Evolutionary conservation across 2,797 vertebrate genomes (phyloP).

Genomic region (Acestrorhynchus altus): DNA sequence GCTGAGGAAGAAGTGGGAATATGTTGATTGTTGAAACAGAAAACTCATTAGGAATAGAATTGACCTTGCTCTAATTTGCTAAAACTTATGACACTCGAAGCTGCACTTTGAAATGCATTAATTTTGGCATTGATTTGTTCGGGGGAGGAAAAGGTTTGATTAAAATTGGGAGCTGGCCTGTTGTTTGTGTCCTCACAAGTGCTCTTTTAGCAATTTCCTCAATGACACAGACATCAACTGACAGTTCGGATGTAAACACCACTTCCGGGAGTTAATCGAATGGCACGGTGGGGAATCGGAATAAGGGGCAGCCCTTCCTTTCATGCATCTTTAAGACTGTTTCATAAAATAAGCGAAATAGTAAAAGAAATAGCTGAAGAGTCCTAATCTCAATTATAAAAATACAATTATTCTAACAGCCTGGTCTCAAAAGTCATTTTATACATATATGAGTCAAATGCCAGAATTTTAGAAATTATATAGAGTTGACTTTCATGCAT

Average conservation of each 20-base stretch:
- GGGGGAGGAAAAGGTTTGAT: constrained; percentile 46
- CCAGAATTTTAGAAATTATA: no score
- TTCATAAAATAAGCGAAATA: no score
- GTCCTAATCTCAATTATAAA: no score
- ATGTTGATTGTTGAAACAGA: constrained; percentile 76
- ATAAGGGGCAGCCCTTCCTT: no score
- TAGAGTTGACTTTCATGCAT: no score
- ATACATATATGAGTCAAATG: no score
- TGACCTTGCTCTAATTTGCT: constrained; percentile 71
- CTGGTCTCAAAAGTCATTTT: no score
- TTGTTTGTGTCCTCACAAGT: constrained; percentile 56
- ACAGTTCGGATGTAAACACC: constrained; percentile 23
- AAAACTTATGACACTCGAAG: constrained; percentile 61
- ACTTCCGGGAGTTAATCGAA: constrained; percentile 9
- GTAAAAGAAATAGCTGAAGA: no score
- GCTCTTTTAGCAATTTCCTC: constrained; percentile 49
- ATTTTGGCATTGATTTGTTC: constrained; percentile 59
- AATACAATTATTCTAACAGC: no score
- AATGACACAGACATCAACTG: constrained; percentile 56
- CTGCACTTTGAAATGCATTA: constrained; percentile 60
- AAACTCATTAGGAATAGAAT: constrained; percentile 73
- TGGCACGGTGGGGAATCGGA: neutral
- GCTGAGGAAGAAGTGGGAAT: constrained; percentile 68
- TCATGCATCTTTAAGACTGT: no score
- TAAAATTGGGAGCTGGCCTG: constrained; percentile 56